Percentiles rank a stretch among this genome's conserved stretches.
phyloP scores from a whole-genome alignment of 1,140 invertebrate species.

The Cecropterus lyciades region DNA sequence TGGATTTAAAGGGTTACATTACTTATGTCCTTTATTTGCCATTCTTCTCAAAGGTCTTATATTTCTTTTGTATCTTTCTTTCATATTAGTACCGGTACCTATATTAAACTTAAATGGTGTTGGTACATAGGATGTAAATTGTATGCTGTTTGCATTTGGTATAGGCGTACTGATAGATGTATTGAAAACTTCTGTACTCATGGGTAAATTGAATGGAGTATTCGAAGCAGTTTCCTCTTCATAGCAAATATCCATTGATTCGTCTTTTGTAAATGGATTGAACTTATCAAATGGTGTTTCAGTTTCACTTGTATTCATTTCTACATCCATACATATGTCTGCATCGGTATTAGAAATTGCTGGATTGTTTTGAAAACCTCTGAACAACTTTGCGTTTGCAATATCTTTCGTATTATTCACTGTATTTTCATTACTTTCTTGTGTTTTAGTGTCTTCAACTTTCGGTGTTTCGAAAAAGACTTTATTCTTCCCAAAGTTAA shows the following conservation, averaged over 20 bases:
- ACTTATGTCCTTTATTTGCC: slow-evolving; percentile 23
- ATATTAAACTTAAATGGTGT: slow-evolving; percentile 21
- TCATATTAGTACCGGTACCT: not conserved
- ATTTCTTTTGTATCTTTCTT: not conserved
- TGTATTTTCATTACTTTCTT: too few relatives aligned
- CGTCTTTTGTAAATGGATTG: not conserved
- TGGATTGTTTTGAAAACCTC: not conserved
- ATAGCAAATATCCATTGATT: slow-evolving; percentile 19
- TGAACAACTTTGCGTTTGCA: not conserved
- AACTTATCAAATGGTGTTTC: slow-evolving; percentile 7
- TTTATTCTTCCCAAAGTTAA: slow-evolving; percentile 34
- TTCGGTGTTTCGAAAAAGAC: slow-evolving; percentile 20
- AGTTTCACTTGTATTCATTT: slow-evolving; percentile 21
- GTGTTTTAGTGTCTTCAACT: not conserved
- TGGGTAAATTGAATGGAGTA: not conserved
- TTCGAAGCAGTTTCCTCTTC: not conserved
- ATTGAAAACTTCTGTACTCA: not conserved
- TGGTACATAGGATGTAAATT: not conserved
- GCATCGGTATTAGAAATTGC: too few relatives aligned
- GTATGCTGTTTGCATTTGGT: not conserved
- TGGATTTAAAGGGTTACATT: too few relatives aligned
- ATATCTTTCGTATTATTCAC: too few relatives aligned
- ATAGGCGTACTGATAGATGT: not conserved
- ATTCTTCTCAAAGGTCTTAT: slow-evolving; percentile 15
- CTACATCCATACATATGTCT: slow-evolving; percentile 36